Evolutionary conservation across 2,797 vertebrate species (phyloP).

Genomic region (Staurois parvus): DNA sequence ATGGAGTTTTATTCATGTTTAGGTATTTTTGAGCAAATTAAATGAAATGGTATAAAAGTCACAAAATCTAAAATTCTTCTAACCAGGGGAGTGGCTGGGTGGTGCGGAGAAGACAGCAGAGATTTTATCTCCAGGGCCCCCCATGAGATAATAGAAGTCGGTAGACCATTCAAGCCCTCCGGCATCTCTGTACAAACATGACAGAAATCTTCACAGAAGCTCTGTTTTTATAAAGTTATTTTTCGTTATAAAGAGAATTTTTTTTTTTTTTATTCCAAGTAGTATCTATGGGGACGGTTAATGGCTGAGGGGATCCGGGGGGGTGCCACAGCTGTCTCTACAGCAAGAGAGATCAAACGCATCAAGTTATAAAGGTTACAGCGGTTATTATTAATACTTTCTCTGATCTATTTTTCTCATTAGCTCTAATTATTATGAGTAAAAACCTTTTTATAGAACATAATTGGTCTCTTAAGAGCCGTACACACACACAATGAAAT

Average conservation of each 20-base stretch:
- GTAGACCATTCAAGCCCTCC: too few species aligned
- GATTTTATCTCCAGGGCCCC: too few species aligned
- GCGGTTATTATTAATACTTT: conserved; percentile 50
- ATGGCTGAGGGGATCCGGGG: conserved; percentile 17
- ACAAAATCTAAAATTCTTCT: too few species aligned
- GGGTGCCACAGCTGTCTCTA: conserved; percentile 22
- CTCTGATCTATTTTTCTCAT: conserved; percentile 47
- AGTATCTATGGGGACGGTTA: conserved; percentile 9
- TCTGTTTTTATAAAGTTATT: neutral
- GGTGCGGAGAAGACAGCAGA: too few species aligned
- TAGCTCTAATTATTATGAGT: conserved; percentile 52
- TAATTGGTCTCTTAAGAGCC: conserved; percentile 55
- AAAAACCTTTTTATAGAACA: conserved; percentile 47
- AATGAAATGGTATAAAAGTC: too few species aligned
- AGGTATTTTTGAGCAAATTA: too few species aligned
- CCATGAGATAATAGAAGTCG: too few species aligned
- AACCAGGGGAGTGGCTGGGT: too few species aligned
- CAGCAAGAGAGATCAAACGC: conserved; percentile 42
- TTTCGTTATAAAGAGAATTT: neutral
- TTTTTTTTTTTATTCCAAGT: neutral
- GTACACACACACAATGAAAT: conserved; percentile 41
- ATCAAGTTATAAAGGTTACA: conserved; percentile 44
- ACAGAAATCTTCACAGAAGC: neutral
- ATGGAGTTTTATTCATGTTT: too few species aligned
- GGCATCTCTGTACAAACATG: too few species aligned